These are phyloP conservation scores for Pseudomyrmex dendroicus DNA, from an alignment of 1,140 invertebrate species.

Conservation along the genomic window DNA sequence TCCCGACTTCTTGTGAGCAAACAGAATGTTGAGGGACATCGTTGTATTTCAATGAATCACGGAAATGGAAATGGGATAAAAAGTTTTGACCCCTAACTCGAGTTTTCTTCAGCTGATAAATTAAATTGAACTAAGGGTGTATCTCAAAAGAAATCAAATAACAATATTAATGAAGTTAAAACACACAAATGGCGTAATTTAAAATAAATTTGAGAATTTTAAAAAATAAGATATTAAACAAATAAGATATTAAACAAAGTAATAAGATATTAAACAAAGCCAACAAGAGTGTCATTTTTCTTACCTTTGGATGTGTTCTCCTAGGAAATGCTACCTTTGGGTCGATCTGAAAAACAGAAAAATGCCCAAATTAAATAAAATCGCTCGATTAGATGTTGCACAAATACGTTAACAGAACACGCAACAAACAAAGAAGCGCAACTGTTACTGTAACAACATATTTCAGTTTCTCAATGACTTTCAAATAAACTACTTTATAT, in stretches of 20 bases:
- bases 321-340: conserved; percentile 99
- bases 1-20: too few species aligned
- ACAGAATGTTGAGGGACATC: too few species aligned
- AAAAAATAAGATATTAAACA: too few species aligned
- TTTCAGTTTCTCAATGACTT: conserved; percentile 36
- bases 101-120: too few species aligned
- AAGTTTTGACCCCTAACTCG: too few species aligned
- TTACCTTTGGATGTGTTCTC: conserved; percentile 99
- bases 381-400: neutral
- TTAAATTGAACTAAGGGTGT: neutral
- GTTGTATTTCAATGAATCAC: too few species aligned
- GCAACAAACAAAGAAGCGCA: neutral
- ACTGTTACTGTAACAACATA: neutral
- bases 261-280: too few species aligned
- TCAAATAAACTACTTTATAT: conserved; percentile 24
- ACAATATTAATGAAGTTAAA: neutral
- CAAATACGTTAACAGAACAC: too few species aligned
- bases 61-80: too few species aligned
- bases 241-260: too few species aligned
- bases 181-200: too few species aligned
- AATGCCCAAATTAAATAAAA: conserved; percentile 14
- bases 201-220: too few species aligned
- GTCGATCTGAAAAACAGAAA: conserved; percentile 95
- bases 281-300: conserved; percentile 71
- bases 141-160: neutral